Evolutionary conservation across 2,888 invertebrate genomes (phyloP), one percentile per base, ranked within the genome.

Genomic region (Limnephilus lunatus): DNA sequence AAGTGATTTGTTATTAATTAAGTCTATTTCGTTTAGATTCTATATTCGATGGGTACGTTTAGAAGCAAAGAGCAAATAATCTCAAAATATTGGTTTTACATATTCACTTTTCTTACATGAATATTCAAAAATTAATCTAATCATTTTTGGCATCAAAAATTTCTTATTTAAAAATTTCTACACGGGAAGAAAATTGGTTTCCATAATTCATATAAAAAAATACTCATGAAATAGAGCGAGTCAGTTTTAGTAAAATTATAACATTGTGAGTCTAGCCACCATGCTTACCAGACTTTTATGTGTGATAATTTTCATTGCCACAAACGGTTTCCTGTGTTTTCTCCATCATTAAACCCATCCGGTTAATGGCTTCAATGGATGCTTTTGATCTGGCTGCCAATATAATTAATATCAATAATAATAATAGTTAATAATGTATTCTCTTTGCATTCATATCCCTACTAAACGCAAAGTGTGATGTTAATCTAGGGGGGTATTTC

Each of bases 361-460:
- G 53, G 53, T 53, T 19, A 53, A 53, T 7, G 53, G 53, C 53
- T 53, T 53, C 53, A 25, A n/a, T 68, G 68, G 68, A 68, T 25
- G 68, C 68, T 68, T n/a, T n/a, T 68, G 53, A 68, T 68, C 68
- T 68, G 68, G 68, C 68, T 1, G 68, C 68, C 68, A n/a, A n/a
- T 68, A 68, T 68, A 68, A 68, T n/a, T 68, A 68, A 68, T n/a
- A 68, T 68, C 68, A 68, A 68, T 68, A 19, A 68, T 68, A 68
- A 68, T 68, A 68, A 68, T 68, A 68, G n/a, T 68, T 68, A 9
- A 68, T 68, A 68, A 68, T 68, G 25, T 25, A 68, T 68, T 83
- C 83, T 48, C 44, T 86, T 30, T 86, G 86, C 44, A 44, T 86
- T 44, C 86, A 86, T 86, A 86, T 86, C 86, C 44, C 44, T 86